Conservation (phyloP, 2,888 invertebrate species). For the Hyles lineata region DNA sequence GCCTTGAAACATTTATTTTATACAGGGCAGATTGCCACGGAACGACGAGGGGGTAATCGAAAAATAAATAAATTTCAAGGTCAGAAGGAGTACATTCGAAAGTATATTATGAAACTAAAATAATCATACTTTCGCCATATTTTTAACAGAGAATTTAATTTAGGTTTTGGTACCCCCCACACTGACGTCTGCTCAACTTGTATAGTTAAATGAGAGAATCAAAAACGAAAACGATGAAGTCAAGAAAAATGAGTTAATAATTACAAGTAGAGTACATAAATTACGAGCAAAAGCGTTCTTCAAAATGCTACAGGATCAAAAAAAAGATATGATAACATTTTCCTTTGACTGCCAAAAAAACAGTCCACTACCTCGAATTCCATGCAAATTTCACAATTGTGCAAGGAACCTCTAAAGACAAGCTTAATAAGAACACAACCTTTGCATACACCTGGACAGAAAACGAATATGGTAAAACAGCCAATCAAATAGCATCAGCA, state of each 20-base stretch:
- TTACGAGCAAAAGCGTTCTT: constrained; percentile 39
- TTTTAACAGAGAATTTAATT: constrained; percentile 31
- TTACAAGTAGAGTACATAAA: constrained; percentile 34
- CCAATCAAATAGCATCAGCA: constrained; percentile 45
- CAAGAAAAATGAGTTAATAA: constrained; percentile 26
- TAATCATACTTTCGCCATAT: constrained; percentile 40
- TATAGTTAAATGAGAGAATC: constrained; percentile 33
- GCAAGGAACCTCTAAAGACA: constrained; percentile 39
- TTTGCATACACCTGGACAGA: constrained; percentile 42
- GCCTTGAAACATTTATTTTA: constrained; percentile 38
- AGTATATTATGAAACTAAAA: constrained; percentile 39
- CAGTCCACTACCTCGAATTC: constrained; percentile 38
- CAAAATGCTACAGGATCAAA: constrained; percentile 37
- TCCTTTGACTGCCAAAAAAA: constrained; percentile 47
- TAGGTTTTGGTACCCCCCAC: constrained; percentile 35
- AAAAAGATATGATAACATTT: constrained; percentile 39
- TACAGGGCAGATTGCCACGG: constrained; percentile 36
- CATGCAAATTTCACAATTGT: constrained; percentile 45
- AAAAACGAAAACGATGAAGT: constrained; percentile 29
- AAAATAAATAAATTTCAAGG: constrained; percentile 37
- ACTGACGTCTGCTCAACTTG: constrained; percentile 38
- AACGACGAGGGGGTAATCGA: constrained; percentile 37
- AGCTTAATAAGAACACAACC: constrained; percentile 41
- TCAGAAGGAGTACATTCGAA: constrained; percentile 33
- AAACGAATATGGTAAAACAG: constrained; percentile 41